Evolutionary conservation across 2,113 vertebrate genomes (phyloP), one percentile per base, ranked within the genome.

Genomic region (Rafetus swinhoei): DNA sequence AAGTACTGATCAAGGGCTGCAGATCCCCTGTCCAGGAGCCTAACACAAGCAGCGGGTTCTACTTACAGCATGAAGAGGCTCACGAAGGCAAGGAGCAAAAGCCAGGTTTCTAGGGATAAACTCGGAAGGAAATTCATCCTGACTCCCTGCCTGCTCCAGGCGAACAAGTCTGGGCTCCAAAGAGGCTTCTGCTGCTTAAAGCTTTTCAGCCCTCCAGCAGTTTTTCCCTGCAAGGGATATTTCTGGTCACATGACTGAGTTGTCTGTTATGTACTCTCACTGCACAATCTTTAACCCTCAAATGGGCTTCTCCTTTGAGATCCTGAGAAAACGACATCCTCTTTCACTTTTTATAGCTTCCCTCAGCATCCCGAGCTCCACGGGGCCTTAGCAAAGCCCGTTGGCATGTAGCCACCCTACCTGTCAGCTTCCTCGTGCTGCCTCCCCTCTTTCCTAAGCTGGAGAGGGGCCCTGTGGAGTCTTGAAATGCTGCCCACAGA

Each of bases 11-110:
- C n/a, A 21, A 35, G 10, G 32, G 32, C 8, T 11, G 27, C 25
- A 62, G 27, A 62, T 29, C 12, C 59, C 59, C 25, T 60, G 59
- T n/a, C 32, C 32, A 2, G 3, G 24, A 2, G 9, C 35, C 69
- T 35, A 9, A 13, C 27, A 55, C 21, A 53, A 6, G 50, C 10
- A 19, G 0, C 5, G 27, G 9, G 24, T 32, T 19, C 60, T 92
- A 98, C 98, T 97, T 81, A 98, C 98, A 96, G 88, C 14, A 95
- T 10, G 1, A 98, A 25, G 10, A 98, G 94, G 1, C 91, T 56
- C 53, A 98, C 24, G 60, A 94, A 79, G 12, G 97, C 11, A 39
- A 80, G 54, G 62, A 98, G 39, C 6, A 98, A 95, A 27, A 96
- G 85, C 97, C 98, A 98, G 3, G 97, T 98, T 86, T 94, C 94